phyloP scores from a whole-genome alignment of 2,113 vertebrate genomes.

The Ophiodon elongatus region DNA sequence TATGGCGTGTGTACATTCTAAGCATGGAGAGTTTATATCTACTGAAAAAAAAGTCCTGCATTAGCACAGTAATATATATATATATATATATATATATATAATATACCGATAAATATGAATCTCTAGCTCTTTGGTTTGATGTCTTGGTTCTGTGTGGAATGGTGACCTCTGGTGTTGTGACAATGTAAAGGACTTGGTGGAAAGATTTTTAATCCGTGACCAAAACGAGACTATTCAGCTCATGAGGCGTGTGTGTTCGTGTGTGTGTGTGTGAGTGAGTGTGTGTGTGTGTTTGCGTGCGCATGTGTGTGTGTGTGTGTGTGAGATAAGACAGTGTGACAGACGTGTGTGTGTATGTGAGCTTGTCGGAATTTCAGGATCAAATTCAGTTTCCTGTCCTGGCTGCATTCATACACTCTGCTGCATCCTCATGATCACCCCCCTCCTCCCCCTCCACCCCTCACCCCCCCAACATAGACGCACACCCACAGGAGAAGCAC shows the following conservation, averaged over 20 bases:
- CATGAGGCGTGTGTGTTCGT: conserved; percentile 39
- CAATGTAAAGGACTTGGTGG: conserved; percentile 79
- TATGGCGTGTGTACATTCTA: conserved; percentile 87
- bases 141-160: conserved; percentile 84
- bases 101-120: conserved; percentile 80
- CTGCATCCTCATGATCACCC: conserved; percentile 28
- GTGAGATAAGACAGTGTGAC: conserved; percentile 1
- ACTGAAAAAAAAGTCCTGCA: conserved; percentile 84
- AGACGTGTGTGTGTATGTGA: conserved; percentile 11
- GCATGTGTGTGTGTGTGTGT: conserved; percentile 30
- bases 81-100: background rate
- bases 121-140: conserved; percentile 83
- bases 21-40: conserved; percentile 89
- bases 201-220: conserved; percentile 78
- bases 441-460: background rate
- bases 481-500: conserved; percentile 70
- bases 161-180: conserved; percentile 85
- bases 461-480: conserved; percentile 9
- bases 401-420: conserved; percentile 35
- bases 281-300: conserved; percentile 29
- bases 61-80: conserved; percentile 84
- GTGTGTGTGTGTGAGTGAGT: conserved; percentile 38
- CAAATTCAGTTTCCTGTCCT: conserved; percentile 24
- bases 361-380: conserved; percentile 39
- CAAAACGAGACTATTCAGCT: conserved; percentile 77